phyloP scores from a whole-genome alignment of 23 tunicate species.

The Botrylloides violaceus region DNA sequence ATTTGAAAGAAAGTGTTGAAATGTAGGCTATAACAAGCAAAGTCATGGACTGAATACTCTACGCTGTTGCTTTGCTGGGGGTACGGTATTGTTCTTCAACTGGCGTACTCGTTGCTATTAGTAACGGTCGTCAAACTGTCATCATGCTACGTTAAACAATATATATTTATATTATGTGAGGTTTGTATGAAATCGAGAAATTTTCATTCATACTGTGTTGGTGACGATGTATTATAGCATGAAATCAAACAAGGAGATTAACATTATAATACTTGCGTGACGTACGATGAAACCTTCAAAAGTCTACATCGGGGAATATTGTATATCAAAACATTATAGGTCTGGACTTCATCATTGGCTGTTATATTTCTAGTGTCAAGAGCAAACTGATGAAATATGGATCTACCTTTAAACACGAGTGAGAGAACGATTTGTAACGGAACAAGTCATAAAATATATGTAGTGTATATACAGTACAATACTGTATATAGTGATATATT shows the following conservation, averaged over 20 bases:
- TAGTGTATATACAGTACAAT: too few relatives aligned
- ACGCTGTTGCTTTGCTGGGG: not conserved
- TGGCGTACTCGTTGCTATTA: conserved; percentile 13
- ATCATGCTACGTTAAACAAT: not conserved
- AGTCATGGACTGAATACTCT: not conserved
- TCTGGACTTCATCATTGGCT: too few relatives aligned
- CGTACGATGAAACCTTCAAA: too few relatives aligned
- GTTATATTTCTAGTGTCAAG: too few relatives aligned
- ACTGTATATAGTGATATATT: too few relatives aligned
- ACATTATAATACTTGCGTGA: not conserved
- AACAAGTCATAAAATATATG: too few relatives aligned
- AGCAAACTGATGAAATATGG: too few relatives aligned
- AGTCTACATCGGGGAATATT: too few relatives aligned
- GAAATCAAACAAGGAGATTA: not conserved
- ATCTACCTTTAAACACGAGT: too few relatives aligned
- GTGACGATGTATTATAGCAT: conserved; percentile 1
- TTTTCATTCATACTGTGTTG: not conserved
- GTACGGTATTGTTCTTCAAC: conserved; percentile 8
- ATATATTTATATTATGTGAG: not conserved
- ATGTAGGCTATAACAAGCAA: not conserved
- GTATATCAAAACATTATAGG: too few relatives aligned
- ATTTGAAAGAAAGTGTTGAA: not conserved
- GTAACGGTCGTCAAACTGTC: not conserved
- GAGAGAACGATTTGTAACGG: too few relatives aligned
- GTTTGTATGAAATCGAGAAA: not conserved